These are phyloP conservation scores for Allygus modestus DNA, from an alignment of 2,888 invertebrate species.

Conservation along the genomic window DNA sequence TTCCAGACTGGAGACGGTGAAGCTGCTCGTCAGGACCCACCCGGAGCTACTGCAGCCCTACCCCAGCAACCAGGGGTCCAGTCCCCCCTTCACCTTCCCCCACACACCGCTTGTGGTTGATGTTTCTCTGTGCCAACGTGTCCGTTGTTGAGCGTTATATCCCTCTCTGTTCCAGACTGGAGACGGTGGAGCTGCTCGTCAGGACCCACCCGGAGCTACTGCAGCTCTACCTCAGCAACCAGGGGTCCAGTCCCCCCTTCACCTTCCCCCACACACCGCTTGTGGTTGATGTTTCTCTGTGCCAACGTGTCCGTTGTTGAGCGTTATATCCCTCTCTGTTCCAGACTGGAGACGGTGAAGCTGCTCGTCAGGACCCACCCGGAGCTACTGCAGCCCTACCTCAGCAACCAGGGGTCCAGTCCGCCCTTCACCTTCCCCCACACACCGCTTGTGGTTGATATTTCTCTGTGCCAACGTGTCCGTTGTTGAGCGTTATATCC, in stretches of 20 bases:
- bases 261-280: slow-evolving; percentile 89
- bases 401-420: slow-evolving; percentile 74
- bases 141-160: no score
- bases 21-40: slow-evolving; percentile 89
- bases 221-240: slow-evolving; percentile 79
- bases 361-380: slow-evolving; percentile 89
- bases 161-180: slow-evolving; percentile 82
- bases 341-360: slow-evolving; percentile 91
- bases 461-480: no score
- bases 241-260: slow-evolving; percentile 74
- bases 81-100: slow-evolving; percentile 79
- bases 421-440: slow-evolving; percentile 81
- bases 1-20: slow-evolving; percentile 89
- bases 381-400: slow-evolving; percentile 85
- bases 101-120: slow-evolving; percentile 93
- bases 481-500: no score
- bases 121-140: no score
- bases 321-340: no score
- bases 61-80: slow-evolving; percentile 74
- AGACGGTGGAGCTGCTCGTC: slow-evolving; percentile 92
- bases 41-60: slow-evolving; percentile 87
- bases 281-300: no score
- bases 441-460: slow-evolving; percentile 81
- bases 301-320: no score
- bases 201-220: slow-evolving; percentile 89